Evolutionary conservation across 2,888 invertebrate species (phyloP).

Genomic region (Cantharis rustica): DNA sequence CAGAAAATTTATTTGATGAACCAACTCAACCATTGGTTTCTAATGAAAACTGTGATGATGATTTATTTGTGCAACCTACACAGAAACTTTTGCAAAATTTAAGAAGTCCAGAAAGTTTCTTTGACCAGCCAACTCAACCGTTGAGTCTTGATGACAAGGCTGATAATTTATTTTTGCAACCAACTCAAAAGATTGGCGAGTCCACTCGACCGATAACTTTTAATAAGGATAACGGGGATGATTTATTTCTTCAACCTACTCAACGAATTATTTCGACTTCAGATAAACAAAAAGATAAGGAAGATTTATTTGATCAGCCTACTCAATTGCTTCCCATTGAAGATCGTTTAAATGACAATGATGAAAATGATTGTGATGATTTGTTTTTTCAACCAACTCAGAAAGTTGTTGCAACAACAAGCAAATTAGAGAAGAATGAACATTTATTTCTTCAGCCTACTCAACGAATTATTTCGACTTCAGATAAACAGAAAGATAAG

Average conservation of each 20-base stretch:
- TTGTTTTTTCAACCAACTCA: neutral
- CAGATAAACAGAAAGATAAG: neutral
- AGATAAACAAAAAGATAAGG: neutral
- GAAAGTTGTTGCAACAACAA: neutral
- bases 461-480: too few relatives aligned
- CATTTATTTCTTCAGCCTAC: neutral
- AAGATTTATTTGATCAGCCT: neutral
- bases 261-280: too few relatives aligned
- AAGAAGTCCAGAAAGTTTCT: slow-evolving; percentile 5
- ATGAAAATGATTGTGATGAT: neutral
- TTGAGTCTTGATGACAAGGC: neutral
- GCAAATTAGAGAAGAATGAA: neutral
- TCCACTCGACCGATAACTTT: too few relatives aligned
- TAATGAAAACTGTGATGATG: neutral
- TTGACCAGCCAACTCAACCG: slow-evolving; percentile 23
- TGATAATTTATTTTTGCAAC: slow-evolving; percentile 10
- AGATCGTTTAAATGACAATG: too few relatives aligned
- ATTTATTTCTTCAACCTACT: neutral
- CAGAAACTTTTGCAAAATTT: neutral
- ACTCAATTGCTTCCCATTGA: neutral
- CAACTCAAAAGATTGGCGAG: neutral
- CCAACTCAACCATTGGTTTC: neutral
- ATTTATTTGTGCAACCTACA: neutral
- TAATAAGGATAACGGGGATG: neutral
- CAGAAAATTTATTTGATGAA: neutral